Conservation (phyloP, 2,797 vertebrate species). For the Oreochromis grahami region DNA sequence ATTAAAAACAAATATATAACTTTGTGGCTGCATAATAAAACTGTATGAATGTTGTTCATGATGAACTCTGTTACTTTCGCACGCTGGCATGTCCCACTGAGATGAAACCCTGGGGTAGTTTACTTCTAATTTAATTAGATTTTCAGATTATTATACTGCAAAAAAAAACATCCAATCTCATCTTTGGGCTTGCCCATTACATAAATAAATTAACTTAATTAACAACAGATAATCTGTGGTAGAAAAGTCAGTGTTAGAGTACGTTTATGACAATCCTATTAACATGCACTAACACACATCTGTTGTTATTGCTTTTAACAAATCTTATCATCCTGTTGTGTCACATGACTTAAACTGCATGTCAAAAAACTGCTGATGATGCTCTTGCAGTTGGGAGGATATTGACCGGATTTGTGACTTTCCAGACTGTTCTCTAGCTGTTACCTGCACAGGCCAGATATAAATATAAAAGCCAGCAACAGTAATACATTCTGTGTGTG, state of each 20-base stretch:
- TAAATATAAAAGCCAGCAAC: neutral
- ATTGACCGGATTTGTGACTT: neutral
- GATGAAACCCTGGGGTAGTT: neutral
- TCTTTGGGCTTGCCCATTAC: neutral
- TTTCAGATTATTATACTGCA: neutral
- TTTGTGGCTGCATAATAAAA: neutral
- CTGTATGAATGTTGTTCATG: rapidly evolving
- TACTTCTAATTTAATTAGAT: neutral
- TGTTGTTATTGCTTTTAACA: neutral
- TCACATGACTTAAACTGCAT: neutral
- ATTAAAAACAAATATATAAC: neutral
- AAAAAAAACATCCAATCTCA: neutral
- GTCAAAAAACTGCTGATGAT: neutral
- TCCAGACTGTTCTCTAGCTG: neutral
- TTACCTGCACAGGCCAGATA: neutral
- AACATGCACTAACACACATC: neutral
- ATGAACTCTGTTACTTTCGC: neutral
- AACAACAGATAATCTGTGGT: neutral
- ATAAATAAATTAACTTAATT: neutral
- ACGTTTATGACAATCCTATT: rapidly evolving
- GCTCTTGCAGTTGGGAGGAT: neutral
- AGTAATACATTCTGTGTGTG: neutral
- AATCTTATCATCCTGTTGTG: neutral
- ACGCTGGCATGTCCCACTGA: neutral
- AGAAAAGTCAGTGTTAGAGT: neutral